Conservation (phyloP, 2,888 invertebrate species). For the Amiota minor region DNA sequence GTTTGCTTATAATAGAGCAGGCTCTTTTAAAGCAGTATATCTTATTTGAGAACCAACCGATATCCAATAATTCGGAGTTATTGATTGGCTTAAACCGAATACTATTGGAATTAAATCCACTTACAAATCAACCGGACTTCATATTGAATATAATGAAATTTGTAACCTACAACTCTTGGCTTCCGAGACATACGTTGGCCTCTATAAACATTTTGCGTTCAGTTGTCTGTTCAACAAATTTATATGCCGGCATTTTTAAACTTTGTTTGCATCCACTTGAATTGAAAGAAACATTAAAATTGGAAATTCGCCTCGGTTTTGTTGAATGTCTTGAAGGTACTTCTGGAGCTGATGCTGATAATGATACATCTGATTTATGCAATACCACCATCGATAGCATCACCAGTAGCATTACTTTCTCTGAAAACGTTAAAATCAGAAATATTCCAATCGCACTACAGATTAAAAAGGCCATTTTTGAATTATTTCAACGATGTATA, state of each 20-base stretch:
- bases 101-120: slow-evolving; percentile 84
- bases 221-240: slow-evolving; percentile 79
- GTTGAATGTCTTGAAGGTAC: slow-evolving; percentile 88
- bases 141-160: slow-evolving; percentile 84
- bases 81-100: slow-evolving; percentile 87
- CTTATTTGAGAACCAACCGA: slow-evolving; percentile 80
- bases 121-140: slow-evolving; percentile 85
- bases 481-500: slow-evolving; percentile 84
- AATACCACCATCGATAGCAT: neutral
- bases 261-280: too few species aligned
- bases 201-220: slow-evolving; percentile 81
- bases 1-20: slow-evolving; percentile 83
- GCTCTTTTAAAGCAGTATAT: slow-evolving; percentile 82
- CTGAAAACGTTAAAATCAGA: neutral
- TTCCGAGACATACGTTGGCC: slow-evolving; percentile 80
- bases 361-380: neutral
- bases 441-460: slow-evolving; percentile 57
- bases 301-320: slow-evolving; percentile 84
- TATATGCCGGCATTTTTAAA: slow-evolving; percentile 79
- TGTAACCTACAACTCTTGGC: slow-evolving; percentile 79
- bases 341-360: slow-evolving; percentile 30
- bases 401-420: neutral
- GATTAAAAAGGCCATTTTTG: slow-evolving; percentile 80
- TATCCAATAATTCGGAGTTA: slow-evolving; percentile 79
- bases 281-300: slow-evolving; percentile 75